Evolutionary conservation across 2,888 invertebrate species (phyloP).

Genomic region (Liopterus haemorrhoidalis): DNA sequence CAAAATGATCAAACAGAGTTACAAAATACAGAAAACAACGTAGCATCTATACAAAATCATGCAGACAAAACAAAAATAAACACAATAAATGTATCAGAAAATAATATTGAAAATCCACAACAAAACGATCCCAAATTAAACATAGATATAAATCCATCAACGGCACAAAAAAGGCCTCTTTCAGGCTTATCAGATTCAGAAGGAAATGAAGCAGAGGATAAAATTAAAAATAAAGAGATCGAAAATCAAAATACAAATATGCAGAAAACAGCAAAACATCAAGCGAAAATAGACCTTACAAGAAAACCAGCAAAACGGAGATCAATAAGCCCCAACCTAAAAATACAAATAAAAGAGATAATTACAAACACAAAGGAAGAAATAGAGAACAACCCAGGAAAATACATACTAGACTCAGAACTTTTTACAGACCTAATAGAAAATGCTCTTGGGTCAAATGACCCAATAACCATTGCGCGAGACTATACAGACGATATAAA

Average conservation of each 20-base stretch:
- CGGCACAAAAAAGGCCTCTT: slow-evolving; percentile 1
- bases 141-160: neutral
- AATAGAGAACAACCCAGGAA: slow-evolving; percentile 7
- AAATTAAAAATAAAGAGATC: neutral
- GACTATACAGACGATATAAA: slow-evolving; percentile 3
- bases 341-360: neutral
- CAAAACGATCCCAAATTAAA: neutral
- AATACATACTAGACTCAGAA: slow-evolving; percentile 5
- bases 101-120: neutral
- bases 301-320: slow-evolving; percentile 8
- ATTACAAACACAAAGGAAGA: slow-evolving; percentile 1
- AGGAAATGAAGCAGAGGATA: neutral
- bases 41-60: neutral
- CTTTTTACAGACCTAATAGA: slow-evolving; percentile 4
- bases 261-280: neutral
- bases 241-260: neutral
- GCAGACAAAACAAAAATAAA: neutral
- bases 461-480: slow-evolving; percentile 1
- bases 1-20: too few species aligned
- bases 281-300: slow-evolving; percentile 4
- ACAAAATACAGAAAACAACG: slow-evolving; percentile 2
- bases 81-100: neutral
- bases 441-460: neutral
- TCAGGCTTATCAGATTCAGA: neutral
- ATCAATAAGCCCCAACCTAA: slow-evolving; percentile 1